Base-by-base conservation (phyloP, 2,888 invertebrate genomes). In the Mesochorus sp. region DNA sequence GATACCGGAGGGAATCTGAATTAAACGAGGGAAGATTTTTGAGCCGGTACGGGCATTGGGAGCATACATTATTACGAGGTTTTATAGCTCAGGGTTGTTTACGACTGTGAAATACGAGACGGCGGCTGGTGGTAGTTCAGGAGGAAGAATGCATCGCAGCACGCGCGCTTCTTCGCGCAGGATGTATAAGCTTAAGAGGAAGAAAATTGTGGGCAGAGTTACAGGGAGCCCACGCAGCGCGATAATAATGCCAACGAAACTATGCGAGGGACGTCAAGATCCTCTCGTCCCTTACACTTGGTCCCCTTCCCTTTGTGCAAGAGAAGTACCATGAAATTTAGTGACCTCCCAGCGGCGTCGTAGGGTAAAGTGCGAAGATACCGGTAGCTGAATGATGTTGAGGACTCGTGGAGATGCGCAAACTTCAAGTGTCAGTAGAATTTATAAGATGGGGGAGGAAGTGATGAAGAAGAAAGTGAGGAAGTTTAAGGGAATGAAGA, bases 21-120 rank as follows among this genome's bases (percentile, higher is more conserved):
- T 44, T 26, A 37, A 51, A 19, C 17, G 47, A 47, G 49, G 61
- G 17, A 53, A 47, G 39, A 53, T 66, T 74, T 71, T 51, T 6
- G 51, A 59, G 12, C 34, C 42, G 31, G 1, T 12, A 14, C 44
- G 53, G 67, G 51, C 26, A 51, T 59, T 62, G 80, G 68, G 79
- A 79, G 77, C 81, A 82, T 82, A 81, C 80, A 82, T 84, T 84
- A 85, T 84, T 83, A 80, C 81, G 80, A 74, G 78, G 71, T 83
- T 83, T 83, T 78, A 81, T 80, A 79, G 80, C 82, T 62, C 71
- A 42, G 76, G 81, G 72, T 83, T 83, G 82, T 83, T 85, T 83
- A 82, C 81, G 80, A 75, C 80, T 80, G 62, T 78, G 68, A 84
- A 84, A 83, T 82, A 83, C 75, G 76, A 74, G 66, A 53, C 28